Conservation (phyloP, 2,888 invertebrate species). For the Acanthoscelides obtectus region DNA sequence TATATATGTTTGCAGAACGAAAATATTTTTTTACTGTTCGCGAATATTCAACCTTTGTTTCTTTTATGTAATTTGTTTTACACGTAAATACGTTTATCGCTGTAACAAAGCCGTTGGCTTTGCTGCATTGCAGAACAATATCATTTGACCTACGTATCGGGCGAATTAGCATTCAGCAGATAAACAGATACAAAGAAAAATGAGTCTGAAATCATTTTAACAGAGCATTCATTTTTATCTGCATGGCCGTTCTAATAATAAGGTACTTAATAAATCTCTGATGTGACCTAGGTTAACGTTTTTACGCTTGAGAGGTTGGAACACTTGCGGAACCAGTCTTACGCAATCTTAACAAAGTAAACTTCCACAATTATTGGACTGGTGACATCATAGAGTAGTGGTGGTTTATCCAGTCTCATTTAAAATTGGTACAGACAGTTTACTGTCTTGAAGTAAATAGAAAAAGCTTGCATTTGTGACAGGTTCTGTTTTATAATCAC, state of each 20-base stretch:
- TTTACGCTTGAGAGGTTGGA: background rate
- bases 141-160: background rate
- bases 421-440: too few species aligned
- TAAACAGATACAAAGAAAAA: background rate
- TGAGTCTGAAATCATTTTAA: background rate
- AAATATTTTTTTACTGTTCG: background rate
- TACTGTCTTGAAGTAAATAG: too few species aligned
- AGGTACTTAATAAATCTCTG: background rate
- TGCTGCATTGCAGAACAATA: background rate
- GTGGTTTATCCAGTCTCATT: too few species aligned
- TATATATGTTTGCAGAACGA: background rate
- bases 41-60: background rate
- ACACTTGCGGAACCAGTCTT: background rate
- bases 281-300: background rate
- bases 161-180: background rate
- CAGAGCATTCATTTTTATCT: background rate
- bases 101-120: background rate
- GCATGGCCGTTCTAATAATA: background rate
- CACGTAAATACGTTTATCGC: background rate
- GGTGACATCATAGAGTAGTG: background rate
- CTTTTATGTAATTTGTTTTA: background rate
- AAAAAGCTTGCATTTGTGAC: too few species aligned
- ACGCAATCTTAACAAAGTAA: background rate
- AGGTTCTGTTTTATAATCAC: too few species aligned
- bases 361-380: background rate